phyloP scores from a whole-genome alignment of 2,113 vertebrate genomes.

The Junco hyemalis region DNA sequence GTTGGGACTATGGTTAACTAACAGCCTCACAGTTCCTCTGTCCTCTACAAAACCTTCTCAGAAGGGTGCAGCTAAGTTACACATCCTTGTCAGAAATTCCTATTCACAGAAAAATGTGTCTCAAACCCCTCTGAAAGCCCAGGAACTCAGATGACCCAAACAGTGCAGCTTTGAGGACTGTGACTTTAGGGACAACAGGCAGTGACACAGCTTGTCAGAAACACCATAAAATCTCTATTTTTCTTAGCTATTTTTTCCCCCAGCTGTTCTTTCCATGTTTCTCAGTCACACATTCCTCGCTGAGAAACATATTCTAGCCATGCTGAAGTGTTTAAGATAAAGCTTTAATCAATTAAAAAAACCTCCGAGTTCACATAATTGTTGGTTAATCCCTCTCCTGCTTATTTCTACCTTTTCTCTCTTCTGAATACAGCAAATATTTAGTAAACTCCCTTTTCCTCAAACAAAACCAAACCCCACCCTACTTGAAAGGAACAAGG shows the following conservation, averaged over 20 bases:
- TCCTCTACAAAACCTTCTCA: neutral
- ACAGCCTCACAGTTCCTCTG: neutral
- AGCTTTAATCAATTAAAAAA: neutral
- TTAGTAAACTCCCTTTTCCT: neutral
- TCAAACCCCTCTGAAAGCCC: neutral
- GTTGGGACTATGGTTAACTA: neutral
- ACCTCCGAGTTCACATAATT: accelerated
- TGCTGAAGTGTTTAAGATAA: neutral
- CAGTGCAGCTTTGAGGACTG: neutral
- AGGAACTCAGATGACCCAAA: neutral
- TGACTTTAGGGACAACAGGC: neutral
- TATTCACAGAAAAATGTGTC: neutral
- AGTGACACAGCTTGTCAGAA: neutral
- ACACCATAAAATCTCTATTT: neutral
- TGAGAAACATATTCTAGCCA: neutral
- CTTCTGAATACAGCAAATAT: neutral
- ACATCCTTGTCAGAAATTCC: neutral
- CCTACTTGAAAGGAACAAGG: neutral
- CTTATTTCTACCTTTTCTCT: neutral
- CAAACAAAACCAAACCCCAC: neutral
- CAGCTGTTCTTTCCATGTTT: neutral
- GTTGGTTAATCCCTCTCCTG: neutral
- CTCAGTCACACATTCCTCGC: constrained; percentile 16
- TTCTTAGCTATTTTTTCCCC: neutral
- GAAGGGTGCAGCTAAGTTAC: neutral